Evolutionary conservation across 2,797 vertebrate genomes (phyloP).

Genomic region (Pangasius djambal): DNA sequence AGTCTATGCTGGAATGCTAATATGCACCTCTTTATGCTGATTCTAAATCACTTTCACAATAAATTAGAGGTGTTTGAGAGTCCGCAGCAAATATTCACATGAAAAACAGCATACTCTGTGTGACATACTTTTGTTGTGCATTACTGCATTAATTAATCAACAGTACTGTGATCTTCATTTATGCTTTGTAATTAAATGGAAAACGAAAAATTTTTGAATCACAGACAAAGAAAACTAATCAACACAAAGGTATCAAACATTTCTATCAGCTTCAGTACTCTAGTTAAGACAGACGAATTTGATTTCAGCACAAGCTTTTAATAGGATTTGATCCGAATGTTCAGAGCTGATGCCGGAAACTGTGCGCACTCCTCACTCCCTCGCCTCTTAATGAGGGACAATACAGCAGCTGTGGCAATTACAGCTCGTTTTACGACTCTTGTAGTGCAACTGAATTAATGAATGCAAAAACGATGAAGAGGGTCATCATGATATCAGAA

Average conservation of each 20-base stretch:
- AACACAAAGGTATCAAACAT: constrained; percentile 2
- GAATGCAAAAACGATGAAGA: constrained; percentile 14
- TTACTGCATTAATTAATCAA: background rate
- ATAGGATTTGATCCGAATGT: constrained; percentile 41
- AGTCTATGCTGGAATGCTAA: constrained; percentile 20
- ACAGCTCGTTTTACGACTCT: constrained; percentile 37
- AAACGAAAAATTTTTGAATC: background rate
- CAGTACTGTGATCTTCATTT: constrained; percentile 5
- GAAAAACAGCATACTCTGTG: background rate
- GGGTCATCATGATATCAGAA: constrained; percentile 29
- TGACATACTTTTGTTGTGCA: background rate
- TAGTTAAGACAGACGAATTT: constrained; percentile 8
- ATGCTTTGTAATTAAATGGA: background rate
- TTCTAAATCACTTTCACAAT: background rate
- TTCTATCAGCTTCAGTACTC: background rate
- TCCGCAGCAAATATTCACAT: background rate
- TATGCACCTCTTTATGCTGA: constrained; percentile 17
- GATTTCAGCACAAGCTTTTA: constrained; percentile 40
- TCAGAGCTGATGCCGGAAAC: constrained; percentile 23
- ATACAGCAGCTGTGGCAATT: constrained; percentile 48
- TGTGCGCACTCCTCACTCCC: background rate
- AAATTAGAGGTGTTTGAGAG: background rate
- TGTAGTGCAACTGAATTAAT: constrained; percentile 20
- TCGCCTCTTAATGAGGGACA: constrained; percentile 35
- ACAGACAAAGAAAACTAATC: background rate